Base-by-base conservation (phyloP, 2,113 vertebrate genomes). In the Nannospalax galili region DNA sequence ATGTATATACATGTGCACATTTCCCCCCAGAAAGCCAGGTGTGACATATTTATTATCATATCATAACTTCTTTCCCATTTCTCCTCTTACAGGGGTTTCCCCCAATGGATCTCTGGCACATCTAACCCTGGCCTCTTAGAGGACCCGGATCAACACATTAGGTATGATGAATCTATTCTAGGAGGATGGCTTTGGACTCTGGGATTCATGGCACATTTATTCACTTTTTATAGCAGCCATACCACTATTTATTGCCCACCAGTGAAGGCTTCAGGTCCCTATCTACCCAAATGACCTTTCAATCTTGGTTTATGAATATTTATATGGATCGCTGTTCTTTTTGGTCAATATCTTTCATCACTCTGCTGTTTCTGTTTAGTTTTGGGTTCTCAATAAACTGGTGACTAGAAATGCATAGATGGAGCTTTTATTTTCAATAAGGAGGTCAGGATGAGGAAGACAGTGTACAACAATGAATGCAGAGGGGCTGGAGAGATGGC, bases 251-350 rank as follows among this genome's bases (percentile, higher is more conserved):
- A 79, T 79, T 91, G 72, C 22, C 70, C 78, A 62, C n/a, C 28
- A 67, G 64, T 80, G 35, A 93, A 32, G 75, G 40, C 35, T 81
- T 72, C 42, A 77, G 69, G 26, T 22, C 12, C 7, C 28, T 14
- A 16, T 62, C 19, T 17, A 45, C 19, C 58, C 48, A 88, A 84
- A 26, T 64, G 67, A 67, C 15, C 64, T 42, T 42, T 74, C 37
- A 42, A 2, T 42, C 58, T 5, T 42, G 24, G 45, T 24, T 90
- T 48, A 37, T 70, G 84, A 92, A 56, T 92, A 88, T 42, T 96
- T 56, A 96, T 82, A 95, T 65, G 90, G 72, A 93, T 95, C 94
- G 67, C 95, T 97, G 84, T 88, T 95, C 90, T 22, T 98, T 67
- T 93, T 95, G 37, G 95, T 91, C 92, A 77, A 3, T 79, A 37